phyloP scores from a whole-genome alignment of 2,797 vertebrate genomes.

The Bradypodion pumilum region DNA sequence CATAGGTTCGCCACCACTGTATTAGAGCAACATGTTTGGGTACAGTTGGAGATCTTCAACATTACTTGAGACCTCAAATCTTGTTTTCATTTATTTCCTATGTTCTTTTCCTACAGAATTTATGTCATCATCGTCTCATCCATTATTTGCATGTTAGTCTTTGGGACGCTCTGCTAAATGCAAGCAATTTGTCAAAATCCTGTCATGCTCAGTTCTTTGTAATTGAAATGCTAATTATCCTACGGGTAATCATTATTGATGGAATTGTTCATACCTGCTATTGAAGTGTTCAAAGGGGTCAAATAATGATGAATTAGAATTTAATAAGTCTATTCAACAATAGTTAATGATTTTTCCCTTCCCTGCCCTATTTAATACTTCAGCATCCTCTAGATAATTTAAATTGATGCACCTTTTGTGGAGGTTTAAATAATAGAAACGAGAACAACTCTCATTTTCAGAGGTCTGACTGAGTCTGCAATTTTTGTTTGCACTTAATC shows the following conservation, averaged over 20 bases:
- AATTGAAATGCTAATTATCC: constrained; percentile 47
- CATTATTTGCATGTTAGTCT: constrained; percentile 43
- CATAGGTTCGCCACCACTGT: too few species aligned
- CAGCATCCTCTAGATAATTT: constrained; percentile 19
- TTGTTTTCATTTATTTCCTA: neutral
- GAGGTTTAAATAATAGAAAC: constrained; percentile 23
- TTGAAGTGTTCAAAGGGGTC: constrained; percentile 18
- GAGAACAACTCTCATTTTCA: constrained; percentile 9
- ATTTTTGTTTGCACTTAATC: constrained; percentile 30
- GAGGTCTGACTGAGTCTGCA: constrained; percentile 1
- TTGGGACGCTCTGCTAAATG: constrained; percentile 20
- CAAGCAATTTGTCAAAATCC: constrained; percentile 21
- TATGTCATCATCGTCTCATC: constrained; percentile 19
- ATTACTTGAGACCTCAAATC: constrained; percentile 18
- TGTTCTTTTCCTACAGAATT: neutral
- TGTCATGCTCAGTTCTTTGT: constrained; percentile 10
- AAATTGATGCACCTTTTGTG: constrained; percentile 9
- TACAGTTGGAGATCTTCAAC: neutral
- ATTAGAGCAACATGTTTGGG: neutral
- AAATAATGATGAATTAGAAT: constrained; percentile 41
- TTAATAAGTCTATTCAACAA: constrained; percentile 39
- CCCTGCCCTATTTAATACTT: neutral
- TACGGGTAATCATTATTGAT: constrained; percentile 43
- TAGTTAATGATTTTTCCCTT: constrained; percentile 16
- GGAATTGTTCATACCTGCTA: constrained; percentile 24